Percentiles rank a stretch among this genome's conserved stretches.
Conservation (phyloP, 2,797 vertebrate species). For the Menidia menidia region DNA sequence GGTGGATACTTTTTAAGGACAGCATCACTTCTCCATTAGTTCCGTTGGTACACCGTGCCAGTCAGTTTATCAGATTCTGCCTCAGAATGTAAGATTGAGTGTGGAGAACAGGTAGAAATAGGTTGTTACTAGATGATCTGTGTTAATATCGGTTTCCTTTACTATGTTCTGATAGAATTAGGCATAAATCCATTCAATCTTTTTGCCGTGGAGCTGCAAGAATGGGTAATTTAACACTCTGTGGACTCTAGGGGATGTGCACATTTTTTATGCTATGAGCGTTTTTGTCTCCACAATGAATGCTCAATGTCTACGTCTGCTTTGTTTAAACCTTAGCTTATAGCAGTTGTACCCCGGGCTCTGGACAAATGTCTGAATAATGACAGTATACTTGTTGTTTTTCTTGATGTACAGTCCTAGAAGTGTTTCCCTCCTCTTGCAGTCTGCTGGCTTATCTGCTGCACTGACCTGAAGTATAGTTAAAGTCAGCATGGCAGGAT, state of each 20-base stretch:
- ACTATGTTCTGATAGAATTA: background rate
- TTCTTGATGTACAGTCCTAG: background rate
- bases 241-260: too few relatives aligned
- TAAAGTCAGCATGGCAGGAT: constrained; percentile 34
- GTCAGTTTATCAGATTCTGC: constrained; percentile 69
- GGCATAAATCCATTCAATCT: too few relatives aligned
- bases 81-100: constrained; percentile 11
- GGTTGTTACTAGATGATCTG: background rate
- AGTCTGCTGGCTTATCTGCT: constrained; percentile 17
- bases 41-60: constrained; percentile 62
- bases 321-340: background rate
- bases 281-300: too few relatives aligned
- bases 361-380: background rate
- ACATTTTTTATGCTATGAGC: too few relatives aligned
- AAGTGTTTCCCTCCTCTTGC: background rate
- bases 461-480: constrained; percentile 56
- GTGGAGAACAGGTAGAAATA: background rate
- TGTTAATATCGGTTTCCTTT: background rate
- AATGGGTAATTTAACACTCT: too few relatives aligned
- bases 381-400: background rate
- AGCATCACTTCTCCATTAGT: constrained; percentile 43
- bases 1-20: constrained; percentile 50
- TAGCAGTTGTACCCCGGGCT: background rate
- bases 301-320: background rate
- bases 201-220: too few relatives aligned